Conservation (phyloP, 1,140 invertebrate genomes). For the Melipona quadrifasciata region DNA sequence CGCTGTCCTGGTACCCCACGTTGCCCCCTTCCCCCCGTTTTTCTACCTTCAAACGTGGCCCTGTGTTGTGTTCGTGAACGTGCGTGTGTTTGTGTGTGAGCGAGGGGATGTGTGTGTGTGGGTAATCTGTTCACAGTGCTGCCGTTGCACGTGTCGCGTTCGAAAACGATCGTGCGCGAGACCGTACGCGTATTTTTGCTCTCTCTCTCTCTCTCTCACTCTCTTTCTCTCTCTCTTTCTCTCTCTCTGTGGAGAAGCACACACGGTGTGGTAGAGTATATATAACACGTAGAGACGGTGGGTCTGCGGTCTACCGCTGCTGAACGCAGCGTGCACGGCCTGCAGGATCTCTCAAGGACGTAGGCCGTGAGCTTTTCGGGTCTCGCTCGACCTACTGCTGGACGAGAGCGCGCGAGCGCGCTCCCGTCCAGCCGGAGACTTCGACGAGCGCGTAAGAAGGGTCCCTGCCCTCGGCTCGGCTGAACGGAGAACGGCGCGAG, state of each 20-base stretch:
- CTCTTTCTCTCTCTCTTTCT: not conserved
- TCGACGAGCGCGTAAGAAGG: slow-evolving; percentile 39
- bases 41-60: not conserved
- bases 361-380: slow-evolving; percentile 51
- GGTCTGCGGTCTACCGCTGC: slow-evolving; percentile 32
- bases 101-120: not conserved
- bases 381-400: slow-evolving; percentile 54
- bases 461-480: slow-evolving; percentile 37
- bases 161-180: not conserved
- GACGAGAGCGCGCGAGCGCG: not conserved
- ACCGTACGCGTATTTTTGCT: not conserved
- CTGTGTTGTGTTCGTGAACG: not conserved
- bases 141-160: slow-evolving; percentile 47
- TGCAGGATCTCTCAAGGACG: slow-evolving; percentile 59
- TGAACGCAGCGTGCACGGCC: slow-evolving; percentile 37
- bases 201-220: not conserved
- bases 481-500: not conserved
- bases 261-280: not conserved
- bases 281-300: slow-evolving; percentile 14
- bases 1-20: slow-evolving; percentile 43
- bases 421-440: slow-evolving; percentile 36
- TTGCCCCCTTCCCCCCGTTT: not conserved
- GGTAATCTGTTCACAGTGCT: slow-evolving; percentile 6
- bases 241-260: not conserved
- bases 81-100: not conserved